phyloP scores from a whole-genome alignment of 2,113 vertebrate genomes.

The Seriola quinqueradiata region DNA sequence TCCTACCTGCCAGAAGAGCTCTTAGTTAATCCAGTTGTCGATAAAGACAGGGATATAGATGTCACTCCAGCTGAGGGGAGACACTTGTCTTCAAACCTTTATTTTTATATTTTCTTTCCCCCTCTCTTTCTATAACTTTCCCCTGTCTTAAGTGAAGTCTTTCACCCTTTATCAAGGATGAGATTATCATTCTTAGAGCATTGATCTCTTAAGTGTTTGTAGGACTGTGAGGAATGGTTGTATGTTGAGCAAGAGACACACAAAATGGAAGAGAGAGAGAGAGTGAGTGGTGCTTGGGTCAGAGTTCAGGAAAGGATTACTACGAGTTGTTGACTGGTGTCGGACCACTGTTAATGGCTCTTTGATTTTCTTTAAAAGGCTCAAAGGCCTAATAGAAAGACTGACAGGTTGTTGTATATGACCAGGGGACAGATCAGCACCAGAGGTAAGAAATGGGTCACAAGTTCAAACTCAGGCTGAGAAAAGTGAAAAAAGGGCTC shows the following conservation, averaged over 20 bases:
- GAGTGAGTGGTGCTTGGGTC: constrained; percentile 60
- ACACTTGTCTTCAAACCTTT: constrained; percentile 73
- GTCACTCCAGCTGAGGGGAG: constrained; percentile 80
- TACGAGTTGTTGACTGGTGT: constrained; percentile 63
- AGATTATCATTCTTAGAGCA: constrained; percentile 86
- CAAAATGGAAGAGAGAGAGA: constrained; percentile 30
- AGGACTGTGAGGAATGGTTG: constrained; percentile 62
- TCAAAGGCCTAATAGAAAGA: constrained; percentile 63
- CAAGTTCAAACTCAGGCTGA: constrained; percentile 50
- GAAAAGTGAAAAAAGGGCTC: constrained; percentile 11
- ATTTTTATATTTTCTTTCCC: constrained; percentile 22
- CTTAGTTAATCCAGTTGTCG: constrained; percentile 87
- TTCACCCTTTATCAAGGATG: constrained; percentile 86
- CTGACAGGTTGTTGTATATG: constrained; percentile 50
- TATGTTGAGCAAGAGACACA: constrained; percentile 37
- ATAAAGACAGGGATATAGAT: constrained; percentile 84
- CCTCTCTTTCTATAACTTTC: not conserved
- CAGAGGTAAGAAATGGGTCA: constrained; percentile 49
- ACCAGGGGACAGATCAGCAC: constrained; percentile 35
- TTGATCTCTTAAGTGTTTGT: constrained; percentile 80
- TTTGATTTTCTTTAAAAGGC: constrained; percentile 82
- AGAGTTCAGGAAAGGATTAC: constrained; percentile 78
- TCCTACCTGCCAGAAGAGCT: constrained; percentile 64
- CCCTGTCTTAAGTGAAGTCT: constrained; percentile 75
- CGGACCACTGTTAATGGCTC: constrained; percentile 72